A percentile compares a stretch with the other conserved stretches of the same genome.
Conservation (phyloP, 2,888 invertebrate genomes). For the Lithophane ornitopus region DNA sequence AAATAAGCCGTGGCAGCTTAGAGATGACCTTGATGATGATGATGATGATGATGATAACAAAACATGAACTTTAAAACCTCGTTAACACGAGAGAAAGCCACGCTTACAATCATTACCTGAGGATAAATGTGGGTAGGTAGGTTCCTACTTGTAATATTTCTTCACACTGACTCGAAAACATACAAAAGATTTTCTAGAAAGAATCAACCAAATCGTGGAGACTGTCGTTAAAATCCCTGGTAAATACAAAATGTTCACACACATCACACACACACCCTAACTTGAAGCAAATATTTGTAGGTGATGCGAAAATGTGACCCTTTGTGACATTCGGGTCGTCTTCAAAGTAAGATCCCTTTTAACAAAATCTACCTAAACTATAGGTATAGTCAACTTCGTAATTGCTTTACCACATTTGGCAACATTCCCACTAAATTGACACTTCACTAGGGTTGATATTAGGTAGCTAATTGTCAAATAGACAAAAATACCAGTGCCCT, state of each 20-base stretch:
- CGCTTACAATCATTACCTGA: background rate
- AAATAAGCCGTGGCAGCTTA: no score
- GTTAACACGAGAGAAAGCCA: background rate
- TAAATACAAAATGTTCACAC: constrained; percentile 1
- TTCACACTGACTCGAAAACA: background rate
- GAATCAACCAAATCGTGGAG: background rate
- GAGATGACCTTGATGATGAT: no score
- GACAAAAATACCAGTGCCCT: no score
- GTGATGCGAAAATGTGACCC: constrained; percentile 34
- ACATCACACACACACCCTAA: constrained; percentile 6
- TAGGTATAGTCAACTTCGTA: background rate
- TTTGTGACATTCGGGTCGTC: constrained; percentile 32
- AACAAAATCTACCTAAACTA: constrained; percentile 15
- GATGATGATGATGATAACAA: no score
- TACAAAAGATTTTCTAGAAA: background rate
- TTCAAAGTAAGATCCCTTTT: constrained; percentile 42
- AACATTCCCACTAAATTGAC: background rate
- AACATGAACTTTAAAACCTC: background rate
- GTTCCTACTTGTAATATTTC: background rate
- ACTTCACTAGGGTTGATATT: background rate
- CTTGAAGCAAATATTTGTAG: constrained; percentile 39
- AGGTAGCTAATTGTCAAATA: background rate
- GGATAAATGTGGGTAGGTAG: background rate
- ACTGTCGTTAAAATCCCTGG: background rate
- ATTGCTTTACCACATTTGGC: background rate